These are phyloP conservation scores for Decapterus maruadsi DNA, from an alignment of 2,797 vertebrate species.

Conservation along the genomic window DNA sequence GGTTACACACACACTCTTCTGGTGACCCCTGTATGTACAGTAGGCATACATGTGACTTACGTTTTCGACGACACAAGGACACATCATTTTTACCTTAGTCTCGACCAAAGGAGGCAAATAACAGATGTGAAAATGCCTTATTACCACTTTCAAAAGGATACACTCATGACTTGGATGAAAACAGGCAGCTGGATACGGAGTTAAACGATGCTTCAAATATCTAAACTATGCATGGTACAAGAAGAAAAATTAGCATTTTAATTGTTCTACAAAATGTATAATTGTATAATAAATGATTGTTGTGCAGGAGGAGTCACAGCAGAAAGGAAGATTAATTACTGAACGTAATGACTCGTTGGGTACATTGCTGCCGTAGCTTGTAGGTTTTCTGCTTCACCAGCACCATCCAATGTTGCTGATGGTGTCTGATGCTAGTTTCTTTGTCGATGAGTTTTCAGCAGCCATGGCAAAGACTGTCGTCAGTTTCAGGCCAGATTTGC, in stretches of 20 bases:
- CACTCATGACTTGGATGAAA: neutral
- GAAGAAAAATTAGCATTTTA: slow-evolving; percentile 66
- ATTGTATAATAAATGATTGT: slow-evolving; percentile 29
- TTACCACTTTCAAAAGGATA: neutral
- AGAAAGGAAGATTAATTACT: slow-evolving; percentile 62
- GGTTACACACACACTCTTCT: neutral
- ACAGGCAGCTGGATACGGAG: neutral
- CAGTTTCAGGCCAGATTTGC: slow-evolving; percentile 66
- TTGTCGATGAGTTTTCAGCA: slow-evolving; percentile 59
- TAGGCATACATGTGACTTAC: neutral
- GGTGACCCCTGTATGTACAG: neutral
- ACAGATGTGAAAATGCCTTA: neutral
- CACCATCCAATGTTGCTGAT: slow-evolving; percentile 29
- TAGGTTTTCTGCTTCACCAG: slow-evolving; percentile 63
- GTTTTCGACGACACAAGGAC: neutral
- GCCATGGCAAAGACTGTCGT: slow-evolving; percentile 63
- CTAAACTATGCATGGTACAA: slow-evolving; percentile 43
- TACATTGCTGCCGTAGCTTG: slow-evolving; percentile 44
- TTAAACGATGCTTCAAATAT: slow-evolving; percentile 14
- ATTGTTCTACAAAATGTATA: slow-evolving; percentile 43
- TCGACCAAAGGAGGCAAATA: neutral
- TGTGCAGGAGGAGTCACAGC: slow-evolving; percentile 41
- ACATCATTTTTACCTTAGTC: neutral
- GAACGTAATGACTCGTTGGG: slow-evolving; percentile 54
- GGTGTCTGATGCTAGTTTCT: slow-evolving; percentile 45